Conservation (phyloP, 2,797 vertebrate genomes). For the Lepidocolaptes lacrymiger region DNA sequence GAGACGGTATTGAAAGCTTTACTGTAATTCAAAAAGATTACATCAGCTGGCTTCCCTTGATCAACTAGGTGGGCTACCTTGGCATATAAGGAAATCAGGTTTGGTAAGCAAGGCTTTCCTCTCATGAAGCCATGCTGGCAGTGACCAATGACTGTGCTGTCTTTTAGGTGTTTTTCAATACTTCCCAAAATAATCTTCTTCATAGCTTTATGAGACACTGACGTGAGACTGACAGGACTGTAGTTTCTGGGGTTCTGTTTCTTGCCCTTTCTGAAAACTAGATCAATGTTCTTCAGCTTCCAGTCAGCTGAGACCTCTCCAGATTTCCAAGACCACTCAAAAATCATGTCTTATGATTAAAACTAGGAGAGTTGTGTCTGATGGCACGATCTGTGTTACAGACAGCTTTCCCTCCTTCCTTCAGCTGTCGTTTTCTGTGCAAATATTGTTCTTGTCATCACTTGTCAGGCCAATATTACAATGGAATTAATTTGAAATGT, state of each 20-base stretch:
- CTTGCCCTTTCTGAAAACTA: neutral
- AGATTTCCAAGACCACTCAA: neutral
- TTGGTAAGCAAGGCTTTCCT: neutral
- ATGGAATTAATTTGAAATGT: slow-evolving; percentile 53
- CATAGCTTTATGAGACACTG: no score
- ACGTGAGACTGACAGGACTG: neutral
- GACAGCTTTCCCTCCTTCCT: neutral
- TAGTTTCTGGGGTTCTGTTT: neutral
- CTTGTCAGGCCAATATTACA: slow-evolving; percentile 6
- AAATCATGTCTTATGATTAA: neutral
- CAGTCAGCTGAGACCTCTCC: neutral
- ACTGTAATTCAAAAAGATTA: neutral
- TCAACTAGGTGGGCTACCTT: neutral
- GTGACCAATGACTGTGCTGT: neutral
- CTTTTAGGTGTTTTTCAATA: neutral
- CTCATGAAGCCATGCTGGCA: neutral
- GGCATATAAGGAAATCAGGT: neutral
- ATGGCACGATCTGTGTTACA: neutral
- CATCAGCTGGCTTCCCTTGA: neutral
- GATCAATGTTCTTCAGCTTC: no score
- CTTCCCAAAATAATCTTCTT: neutral
- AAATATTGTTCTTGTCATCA: slow-evolving; percentile 22
- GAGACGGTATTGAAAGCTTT: neutral
- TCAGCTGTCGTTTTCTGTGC: neutral
- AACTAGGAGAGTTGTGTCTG: neutral